Conservation (phyloP, 2,113 vertebrate genomes). For the Eidolon helvum region DNA sequence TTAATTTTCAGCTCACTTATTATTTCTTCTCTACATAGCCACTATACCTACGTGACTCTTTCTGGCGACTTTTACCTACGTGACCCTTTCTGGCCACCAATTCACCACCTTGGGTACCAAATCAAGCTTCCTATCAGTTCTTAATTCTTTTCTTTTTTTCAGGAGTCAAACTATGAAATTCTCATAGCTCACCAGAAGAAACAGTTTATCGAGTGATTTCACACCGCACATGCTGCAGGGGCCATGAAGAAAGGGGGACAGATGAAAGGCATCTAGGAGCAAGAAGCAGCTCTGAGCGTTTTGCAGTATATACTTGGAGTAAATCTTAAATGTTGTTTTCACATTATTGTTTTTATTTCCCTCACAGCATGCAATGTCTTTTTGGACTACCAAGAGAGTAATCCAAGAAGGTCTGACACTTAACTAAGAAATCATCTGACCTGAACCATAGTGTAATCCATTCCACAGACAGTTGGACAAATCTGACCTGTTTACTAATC, state of each 20-base stretch:
- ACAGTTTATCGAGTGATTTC: neutral
- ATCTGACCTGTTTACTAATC: neutral
- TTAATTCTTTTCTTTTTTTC: conserved; percentile 39
- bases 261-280: neutral
- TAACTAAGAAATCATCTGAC: neutral
- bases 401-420: neutral
- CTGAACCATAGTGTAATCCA: neutral
- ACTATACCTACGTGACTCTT: neutral
- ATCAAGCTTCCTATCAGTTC: neutral
- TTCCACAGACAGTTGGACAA: neutral
- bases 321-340: neutral
- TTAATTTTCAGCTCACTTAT: neutral
- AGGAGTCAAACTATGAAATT: conserved; percentile 40
- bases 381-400: neutral
- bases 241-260: neutral
- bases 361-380: neutral
- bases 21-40: neutral
- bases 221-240: neutral
- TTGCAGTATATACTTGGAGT: neutral
- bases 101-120: neutral
- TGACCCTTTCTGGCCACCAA: neutral
- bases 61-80: neutral
- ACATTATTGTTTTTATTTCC: neutral
- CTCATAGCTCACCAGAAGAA: neutral
- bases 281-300: neutral